Evolutionary conservation across 2,888 invertebrate species (phyloP), one percentile per base, ranked within the genome.

Genomic region (Daptonema setosum): DNA sequence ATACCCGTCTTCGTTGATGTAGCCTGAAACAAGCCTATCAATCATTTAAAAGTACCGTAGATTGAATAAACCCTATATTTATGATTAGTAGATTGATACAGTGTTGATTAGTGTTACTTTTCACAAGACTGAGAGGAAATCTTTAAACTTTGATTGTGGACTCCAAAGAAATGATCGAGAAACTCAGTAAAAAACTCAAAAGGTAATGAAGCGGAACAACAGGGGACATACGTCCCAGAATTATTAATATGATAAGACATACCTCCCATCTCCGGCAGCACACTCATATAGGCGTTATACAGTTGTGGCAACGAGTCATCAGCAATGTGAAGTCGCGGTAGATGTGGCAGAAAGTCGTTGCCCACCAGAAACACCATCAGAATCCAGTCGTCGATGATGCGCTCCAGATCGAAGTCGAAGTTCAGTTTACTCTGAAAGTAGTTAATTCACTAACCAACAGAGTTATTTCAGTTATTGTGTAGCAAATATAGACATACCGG

Each of bases 381-480:
- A 29, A 95, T 83, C 93, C 95, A 97, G 72, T 97, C 95, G 69
- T 97, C 95, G 28, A 95, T 87, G 56, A 97, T 80, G 61, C 81
- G 81, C 69, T 93, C 88, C 63, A 91, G 77, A 70, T 90, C 82
- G 71, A 80, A 91, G 1, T 75, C 72, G 71, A 91, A 87, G 0
- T 79, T 74, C 8, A 86, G 68, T 28, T 61, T 62, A 8, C 63
- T 63, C 71, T 73, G 63, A 29, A 64, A 58, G 22, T 51, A 48
- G 41, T 52, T 29, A 45, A 29, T 25, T 43, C 26, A 28, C 5
- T 24, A 24, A 11, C 28, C 5, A n/a, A n/a, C n/a, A 22, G n/a
- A n/a, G n/a, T n/a, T n/a, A n/a, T n/a, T n/a, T n/a, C n/a, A 50
- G 50, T n/a, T 11, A 22, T 22, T 22, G 8, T 50, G 50, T 25